These are phyloP conservation scores for Tetrax tetrax DNA, from an alignment of 2,113 vertebrate genomes.

Conservation along the genomic window DNA sequence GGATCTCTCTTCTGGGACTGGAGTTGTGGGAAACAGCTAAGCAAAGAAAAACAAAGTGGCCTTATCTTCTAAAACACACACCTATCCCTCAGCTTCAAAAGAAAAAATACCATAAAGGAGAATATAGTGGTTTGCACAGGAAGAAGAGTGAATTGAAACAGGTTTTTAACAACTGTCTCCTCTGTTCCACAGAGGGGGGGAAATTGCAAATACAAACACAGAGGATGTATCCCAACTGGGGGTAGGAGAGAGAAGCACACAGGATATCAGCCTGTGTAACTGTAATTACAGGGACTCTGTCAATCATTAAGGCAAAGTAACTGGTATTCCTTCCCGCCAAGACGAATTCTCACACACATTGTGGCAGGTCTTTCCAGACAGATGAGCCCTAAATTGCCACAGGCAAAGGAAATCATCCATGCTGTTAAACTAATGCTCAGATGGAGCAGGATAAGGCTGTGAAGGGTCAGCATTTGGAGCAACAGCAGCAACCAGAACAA, in stretches of 20 bases:
- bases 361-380: conserved; percentile 32
- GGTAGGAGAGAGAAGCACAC: background rate
- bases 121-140: background rate
- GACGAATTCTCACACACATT: background rate
- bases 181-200: background rate
- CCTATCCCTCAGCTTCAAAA: background rate
- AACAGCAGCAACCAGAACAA: conserved; percentile 25
- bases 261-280: background rate
- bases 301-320: conserved; percentile 35
- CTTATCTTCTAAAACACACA: background rate
- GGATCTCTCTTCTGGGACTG: background rate
- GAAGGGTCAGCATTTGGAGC: background rate
- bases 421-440: conserved; percentile 4
- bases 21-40: background rate
- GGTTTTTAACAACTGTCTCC: background rate
- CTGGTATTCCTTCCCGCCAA: conserved; percentile 24
- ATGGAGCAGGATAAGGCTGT: conserved; percentile 38
- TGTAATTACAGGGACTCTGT: conserved; percentile 53
- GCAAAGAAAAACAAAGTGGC: background rate
- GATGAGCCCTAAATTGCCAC: conserved; percentile 45
- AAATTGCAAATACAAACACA: background rate
- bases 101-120: background rate
- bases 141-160: background rate
- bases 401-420: conserved; percentile 33
- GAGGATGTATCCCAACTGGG: background rate